Conservation (phyloP, 2,888 invertebrate genomes). For the Sialis fuliginosa region DNA sequence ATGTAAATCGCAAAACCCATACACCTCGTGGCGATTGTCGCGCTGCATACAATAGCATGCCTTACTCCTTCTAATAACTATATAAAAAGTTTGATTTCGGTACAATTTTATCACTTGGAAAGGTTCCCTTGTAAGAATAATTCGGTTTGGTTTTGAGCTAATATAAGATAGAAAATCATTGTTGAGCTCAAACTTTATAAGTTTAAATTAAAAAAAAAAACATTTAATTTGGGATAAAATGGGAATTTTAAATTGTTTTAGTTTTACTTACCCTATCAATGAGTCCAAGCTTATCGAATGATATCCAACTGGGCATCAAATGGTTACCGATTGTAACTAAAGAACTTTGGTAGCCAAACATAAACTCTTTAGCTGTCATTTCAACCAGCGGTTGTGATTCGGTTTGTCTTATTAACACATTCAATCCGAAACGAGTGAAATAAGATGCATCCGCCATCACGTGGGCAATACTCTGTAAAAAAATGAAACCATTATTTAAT, state of each 20-base stretch:
- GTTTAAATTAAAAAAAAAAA: not conserved
- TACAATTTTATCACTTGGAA: no score
- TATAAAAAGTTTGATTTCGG: no score
- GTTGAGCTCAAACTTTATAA: no score
- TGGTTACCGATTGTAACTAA: slow-evolving; percentile 69
- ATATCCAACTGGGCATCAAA: slow-evolving; percentile 68
- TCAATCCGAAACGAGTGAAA: slow-evolving; percentile 49
- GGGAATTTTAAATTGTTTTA: not conserved
- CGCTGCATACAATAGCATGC: no score
- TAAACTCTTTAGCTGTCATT: slow-evolving; percentile 74
- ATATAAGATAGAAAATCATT: no score
- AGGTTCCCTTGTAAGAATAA: no score
- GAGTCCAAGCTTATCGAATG: slow-evolving; percentile 71
- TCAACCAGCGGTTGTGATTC: slow-evolving; percentile 50
- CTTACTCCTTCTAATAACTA: no score
- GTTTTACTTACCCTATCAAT: slow-evolving; percentile 59
- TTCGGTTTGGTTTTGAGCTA: no score
- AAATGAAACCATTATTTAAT: slow-evolving; percentile 6
- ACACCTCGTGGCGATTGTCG: no score
- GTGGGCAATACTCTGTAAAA: slow-evolving; percentile 61
- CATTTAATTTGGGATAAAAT: not conserved
- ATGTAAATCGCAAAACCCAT: no score
- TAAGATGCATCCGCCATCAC: slow-evolving; percentile 47
- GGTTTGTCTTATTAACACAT: slow-evolving; percentile 48
- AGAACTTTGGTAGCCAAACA: slow-evolving; percentile 75